Evolutionary conservation across 2,113 vertebrate genomes (phyloP), one percentile per base, ranked within the genome.

Genomic region (Marcusenius ussheri): DNA sequence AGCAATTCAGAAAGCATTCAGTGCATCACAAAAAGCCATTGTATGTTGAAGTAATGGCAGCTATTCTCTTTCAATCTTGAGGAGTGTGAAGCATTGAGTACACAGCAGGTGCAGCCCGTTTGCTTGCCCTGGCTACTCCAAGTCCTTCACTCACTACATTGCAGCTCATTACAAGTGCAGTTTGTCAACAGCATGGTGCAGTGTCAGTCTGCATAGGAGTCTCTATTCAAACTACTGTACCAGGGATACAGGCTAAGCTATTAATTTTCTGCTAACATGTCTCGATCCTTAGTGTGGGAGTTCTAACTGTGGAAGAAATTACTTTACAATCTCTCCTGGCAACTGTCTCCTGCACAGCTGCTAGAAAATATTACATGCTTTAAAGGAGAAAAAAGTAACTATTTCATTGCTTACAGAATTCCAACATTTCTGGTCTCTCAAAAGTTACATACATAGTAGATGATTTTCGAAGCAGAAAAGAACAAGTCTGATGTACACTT

Each of bases 281-380:
- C 84, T 80, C 42, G 86, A 90, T 92, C 91, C 93, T 91, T 90
- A 83, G 91, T 90, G 91, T 86, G 89, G 89, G 85, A 88, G 88
- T 89, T 91, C 89, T 91, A 93, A 93, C 91, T 56, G 87, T 85
- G 89, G 90, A 91, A 92, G 87, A 91, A 92, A 93, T 92, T 90
- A 90, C 91, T 91, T 92, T 90, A 91, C 89, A 87, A 83, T 86
- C 90, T 91, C 93, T 90, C 90, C 74, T 50, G 90, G 93, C 91
- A 89, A 58, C 88, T 92, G 91, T 93, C 91, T 93, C 89, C 49
- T 58, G 74, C 49, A 90, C 85, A 89, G 89, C 66, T 88, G 58
- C 90, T 89, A 85, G 87, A 89, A 93, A 92, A 90, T 92, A 70
- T 90, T 89, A 89, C 90, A 91, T 88, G 90, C 88, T 83, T 90